A percentile compares a stretch with the other conserved stretches of the same genome.
phyloP scores from a whole-genome alignment of 2,113 vertebrate genomes.

The Protobothrops flavoviridis region DNA sequence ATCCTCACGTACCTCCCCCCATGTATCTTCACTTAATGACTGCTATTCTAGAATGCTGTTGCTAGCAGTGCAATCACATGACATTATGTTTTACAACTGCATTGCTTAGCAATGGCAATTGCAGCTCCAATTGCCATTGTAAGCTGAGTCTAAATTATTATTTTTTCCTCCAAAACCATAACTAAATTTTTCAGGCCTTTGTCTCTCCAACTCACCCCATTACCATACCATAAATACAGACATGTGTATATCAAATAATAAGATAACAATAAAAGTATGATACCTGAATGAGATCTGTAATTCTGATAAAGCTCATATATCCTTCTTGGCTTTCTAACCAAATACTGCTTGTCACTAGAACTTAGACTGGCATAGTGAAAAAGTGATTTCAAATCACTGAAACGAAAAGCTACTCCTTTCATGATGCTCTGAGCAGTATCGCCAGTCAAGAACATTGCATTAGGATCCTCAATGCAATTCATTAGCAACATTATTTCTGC shows the following conservation, averaged over 20 bases:
- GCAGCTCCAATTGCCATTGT: no score
- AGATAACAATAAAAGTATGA: background rate
- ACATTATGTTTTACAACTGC: no score
- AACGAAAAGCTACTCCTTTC: conserved; percentile 81
- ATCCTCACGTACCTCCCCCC: no score
- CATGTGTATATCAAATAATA: no score
- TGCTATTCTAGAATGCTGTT: no score
- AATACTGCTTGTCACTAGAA: conserved; percentile 55
- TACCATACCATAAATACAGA: background rate
- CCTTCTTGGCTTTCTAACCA: conserved; percentile 72
- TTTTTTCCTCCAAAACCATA: background rate
- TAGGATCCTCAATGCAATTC: conserved; percentile 79
- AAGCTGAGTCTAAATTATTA: no score
- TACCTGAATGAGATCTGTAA: conserved; percentile 83
- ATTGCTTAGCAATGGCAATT: no score
- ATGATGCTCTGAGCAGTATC: conserved; percentile 85
- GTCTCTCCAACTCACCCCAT: background rate
- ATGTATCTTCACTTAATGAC: no score
- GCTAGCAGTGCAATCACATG: no score
- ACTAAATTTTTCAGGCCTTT: background rate
- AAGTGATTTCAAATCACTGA: conserved; percentile 76
- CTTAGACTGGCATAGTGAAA: conserved; percentile 77
- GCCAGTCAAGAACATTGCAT: conserved; percentile 81
- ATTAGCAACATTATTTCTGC: conserved; percentile 76
- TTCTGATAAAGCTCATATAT: conserved; percentile 81